Evolutionary conservation across 2,797 vertebrate genomes (phyloP), one percentile per base, ranked within the genome.

Genomic region (Acanthurus leucopareius): DNA sequence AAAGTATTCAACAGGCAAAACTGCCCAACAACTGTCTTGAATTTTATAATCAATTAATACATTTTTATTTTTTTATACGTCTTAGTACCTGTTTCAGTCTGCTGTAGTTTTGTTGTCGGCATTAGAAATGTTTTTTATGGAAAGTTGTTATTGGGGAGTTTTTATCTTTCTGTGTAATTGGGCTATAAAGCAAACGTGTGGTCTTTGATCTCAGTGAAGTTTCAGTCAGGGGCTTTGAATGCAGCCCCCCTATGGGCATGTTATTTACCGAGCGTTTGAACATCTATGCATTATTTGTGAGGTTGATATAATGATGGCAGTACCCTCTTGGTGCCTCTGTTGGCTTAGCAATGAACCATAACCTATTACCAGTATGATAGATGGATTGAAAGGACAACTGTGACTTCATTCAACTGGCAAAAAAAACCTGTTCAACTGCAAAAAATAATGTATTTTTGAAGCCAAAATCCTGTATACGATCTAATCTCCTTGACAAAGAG

Each of bases 161-260:
- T 68, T 69, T 61, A 80, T 81, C 75, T 83, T 52, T 35, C 52
- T 45, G 76, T 76, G 67, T 84, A 89, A 85, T 86, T 86, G 75
- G 59, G 49, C 79, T 35, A 63, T 88, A 86, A 91, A 89, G 69
- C 75, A 66, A 83, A 85, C 14, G 13, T 42, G 42, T 44, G 54
- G 7, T 73, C 73, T 92, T 86, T 91, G 86, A 92, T 88, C 80
- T 77, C 49, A 63, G 0, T 75, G 78, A 82, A 59, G 77, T 81
- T 73, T 69, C 45, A 64, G 72, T 42, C 14, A 32, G 54, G 75
- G 1, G 40, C 73, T 88, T 56, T 83, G 76, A 86, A 40, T 57
- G 65, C 44, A 32, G 79, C 61, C 15, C 57, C 75, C 82, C 79
- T 45, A n/a, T n/a, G 60, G 86, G 77, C 69, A 66, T 38, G 71